phyloP scores from a whole-genome alignment of 2,113 vertebrate genomes.

The Poeciliopsis occidentalis region DNA sequence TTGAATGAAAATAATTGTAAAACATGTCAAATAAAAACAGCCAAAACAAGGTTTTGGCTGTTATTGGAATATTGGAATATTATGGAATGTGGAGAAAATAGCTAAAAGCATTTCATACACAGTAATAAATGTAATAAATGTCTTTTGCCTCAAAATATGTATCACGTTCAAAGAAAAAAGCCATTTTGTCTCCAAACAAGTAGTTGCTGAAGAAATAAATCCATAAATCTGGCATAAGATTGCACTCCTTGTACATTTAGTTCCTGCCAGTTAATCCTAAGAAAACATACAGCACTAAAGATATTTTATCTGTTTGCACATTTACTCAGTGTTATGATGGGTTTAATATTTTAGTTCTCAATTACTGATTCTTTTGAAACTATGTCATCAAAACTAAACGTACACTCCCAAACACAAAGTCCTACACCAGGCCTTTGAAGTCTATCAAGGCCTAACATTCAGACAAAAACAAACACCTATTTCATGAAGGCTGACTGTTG shows the following conservation, averaged over 20 bases:
- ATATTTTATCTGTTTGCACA: constrained; percentile 4
- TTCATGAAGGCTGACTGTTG: constrained; percentile 42
- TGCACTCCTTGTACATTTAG: too few species aligned
- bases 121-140: not conserved
- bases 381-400: constrained; percentile 30
- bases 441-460: constrained; percentile 35
- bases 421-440: constrained; percentile 30
- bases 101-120: not conserved
- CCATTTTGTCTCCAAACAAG: not conserved
- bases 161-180: not conserved
- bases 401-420: constrained; percentile 2
- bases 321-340: constrained; percentile 2
- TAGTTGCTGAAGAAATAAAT: not conserved
- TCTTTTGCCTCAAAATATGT: not conserved
- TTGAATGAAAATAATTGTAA: too few species aligned
- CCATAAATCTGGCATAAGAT: too few species aligned
- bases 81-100: not conserved
- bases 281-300: not conserved
- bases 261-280: not conserved
- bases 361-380: constrained; percentile 31
- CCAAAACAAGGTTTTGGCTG: too few species aligned
- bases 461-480: constrained; percentile 34
- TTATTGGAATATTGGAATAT: too few species aligned
- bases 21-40: too few species aligned
- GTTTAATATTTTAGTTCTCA: constrained; percentile 20